Evolutionary conservation across 2,888 invertebrate genomes (phyloP).

Genomic region (Aphidius colemani): DNA sequence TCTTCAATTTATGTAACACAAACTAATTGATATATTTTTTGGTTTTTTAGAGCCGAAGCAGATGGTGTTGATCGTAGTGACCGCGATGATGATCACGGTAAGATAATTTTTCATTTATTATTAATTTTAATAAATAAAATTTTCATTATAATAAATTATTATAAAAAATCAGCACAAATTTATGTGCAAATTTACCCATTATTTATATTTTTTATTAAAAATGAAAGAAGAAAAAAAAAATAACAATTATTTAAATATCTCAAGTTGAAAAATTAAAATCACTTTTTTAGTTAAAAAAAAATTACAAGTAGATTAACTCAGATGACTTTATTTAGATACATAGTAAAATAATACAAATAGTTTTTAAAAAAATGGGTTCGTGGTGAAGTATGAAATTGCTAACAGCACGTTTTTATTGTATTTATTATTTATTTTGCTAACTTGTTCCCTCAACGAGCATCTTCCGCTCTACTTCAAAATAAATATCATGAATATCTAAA

Average conservation of each 20-base stretch:
- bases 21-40: constrained; percentile 22
- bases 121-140: constrained; percentile 30
- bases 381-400: constrained; percentile 54
- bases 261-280: background rate
- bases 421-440: constrained; percentile 37
- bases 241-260: background rate
- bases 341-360: background rate
- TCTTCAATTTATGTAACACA: no score
- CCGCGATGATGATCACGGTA: constrained; percentile 57
- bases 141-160: constrained; percentile 33
- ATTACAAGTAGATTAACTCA: constrained; percentile 17
- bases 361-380: constrained; percentile 27
- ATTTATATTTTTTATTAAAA: constrained; percentile 1
- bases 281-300: background rate
- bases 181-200: no score
- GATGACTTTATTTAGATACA: background rate
- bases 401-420: constrained; percentile 57
- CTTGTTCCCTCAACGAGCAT: constrained; percentile 25
- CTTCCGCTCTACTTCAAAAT: constrained; percentile 31
- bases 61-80: constrained; percentile 52
- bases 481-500: constrained; percentile 29
- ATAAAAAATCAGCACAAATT: constrained; percentile 25
- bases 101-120: constrained; percentile 34
- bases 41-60: constrained; percentile 48
- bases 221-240: background rate